Conservation (phyloP, 2,888 invertebrate genomes). For the Lampropteryx suffumata region DNA sequence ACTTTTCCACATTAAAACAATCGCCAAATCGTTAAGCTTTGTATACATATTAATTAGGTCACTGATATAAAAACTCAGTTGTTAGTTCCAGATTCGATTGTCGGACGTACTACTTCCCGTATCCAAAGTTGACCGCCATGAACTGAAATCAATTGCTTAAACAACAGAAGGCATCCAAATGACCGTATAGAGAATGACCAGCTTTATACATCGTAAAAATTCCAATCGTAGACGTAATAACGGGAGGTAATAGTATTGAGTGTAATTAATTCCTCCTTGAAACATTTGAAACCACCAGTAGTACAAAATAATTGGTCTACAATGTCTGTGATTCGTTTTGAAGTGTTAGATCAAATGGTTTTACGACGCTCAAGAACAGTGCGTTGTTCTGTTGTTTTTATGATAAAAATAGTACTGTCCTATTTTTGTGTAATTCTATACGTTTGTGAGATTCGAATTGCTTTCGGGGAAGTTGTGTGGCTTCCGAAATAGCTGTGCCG, state of each 20-base stretch:
- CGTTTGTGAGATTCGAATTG: not conserved
- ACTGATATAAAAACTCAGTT: no score
- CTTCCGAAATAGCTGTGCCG: not conserved
- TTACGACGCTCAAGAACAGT: slow-evolving; percentile 25
- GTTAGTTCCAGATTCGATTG: no score
- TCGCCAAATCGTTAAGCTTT: no score
- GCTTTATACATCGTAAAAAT: no score
- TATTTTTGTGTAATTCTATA: slow-evolving; percentile 21
- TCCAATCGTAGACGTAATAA: no score
- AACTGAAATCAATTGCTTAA: no score
- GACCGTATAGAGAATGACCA: not conserved
- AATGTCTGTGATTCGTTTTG: not conserved
- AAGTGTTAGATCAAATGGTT: slow-evolving; percentile 21
- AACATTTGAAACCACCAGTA: not conserved
- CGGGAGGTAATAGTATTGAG: no score
- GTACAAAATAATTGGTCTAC: not conserved
- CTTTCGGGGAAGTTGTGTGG: not conserved
- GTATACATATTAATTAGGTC: no score
- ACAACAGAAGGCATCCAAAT: no score
- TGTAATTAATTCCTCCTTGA: slow-evolving; percentile 2
- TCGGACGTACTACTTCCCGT: no score
- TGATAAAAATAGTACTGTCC: slow-evolving; percentile 20
- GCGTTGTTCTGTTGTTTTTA: slow-evolving; percentile 20
- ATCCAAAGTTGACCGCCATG: no score
- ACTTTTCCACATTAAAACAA: no score